phyloP scores from a whole-genome alignment of 37 sponge, comb jelly and placozoan genomes.

The Spongilla lacustris region DNA sequence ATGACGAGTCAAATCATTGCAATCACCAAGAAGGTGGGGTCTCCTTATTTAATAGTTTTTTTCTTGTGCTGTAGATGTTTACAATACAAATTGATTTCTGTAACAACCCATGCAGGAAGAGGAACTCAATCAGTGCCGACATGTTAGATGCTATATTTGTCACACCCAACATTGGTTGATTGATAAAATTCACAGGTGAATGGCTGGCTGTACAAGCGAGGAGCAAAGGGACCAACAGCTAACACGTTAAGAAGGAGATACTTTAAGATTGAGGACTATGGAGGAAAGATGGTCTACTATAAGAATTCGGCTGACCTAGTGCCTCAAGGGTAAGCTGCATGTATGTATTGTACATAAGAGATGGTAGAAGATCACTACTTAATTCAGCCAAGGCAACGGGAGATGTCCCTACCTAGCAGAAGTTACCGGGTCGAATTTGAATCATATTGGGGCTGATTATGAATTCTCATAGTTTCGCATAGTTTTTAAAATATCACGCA shows the following conservation, averaged over 20 bases:
- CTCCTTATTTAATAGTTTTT: neutral
- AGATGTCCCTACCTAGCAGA: too few relatives aligned
- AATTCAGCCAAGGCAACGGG: too few relatives aligned
- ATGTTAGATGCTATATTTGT: neutral
- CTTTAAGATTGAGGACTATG: constrained; percentile 63
- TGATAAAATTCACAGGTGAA: too few relatives aligned
- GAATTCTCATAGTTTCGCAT: too few relatives aligned
- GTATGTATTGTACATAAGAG: neutral
- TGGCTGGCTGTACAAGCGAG: constrained; percentile 81
- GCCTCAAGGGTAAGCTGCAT: constrained; percentile 73
- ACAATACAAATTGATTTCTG: neutral
- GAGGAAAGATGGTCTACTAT: constrained; percentile 76
- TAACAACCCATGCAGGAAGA: neutral
- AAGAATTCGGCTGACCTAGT: constrained; percentile 58
- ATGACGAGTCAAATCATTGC: neutral
- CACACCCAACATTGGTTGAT: too few relatives aligned
- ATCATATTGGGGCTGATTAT: too few relatives aligned
- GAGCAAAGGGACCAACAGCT: constrained; percentile 77
- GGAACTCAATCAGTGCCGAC: neutral
- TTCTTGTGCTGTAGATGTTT: neutral
- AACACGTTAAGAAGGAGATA: constrained; percentile 69
- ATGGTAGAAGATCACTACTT: too few relatives aligned
- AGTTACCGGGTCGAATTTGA: too few relatives aligned
- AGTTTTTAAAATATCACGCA: too few relatives aligned
- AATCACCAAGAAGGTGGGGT: neutral